Evolutionary conservation across 2,797 vertebrate genomes (phyloP).

Genomic region (Phalanger gymnotis): DNA sequence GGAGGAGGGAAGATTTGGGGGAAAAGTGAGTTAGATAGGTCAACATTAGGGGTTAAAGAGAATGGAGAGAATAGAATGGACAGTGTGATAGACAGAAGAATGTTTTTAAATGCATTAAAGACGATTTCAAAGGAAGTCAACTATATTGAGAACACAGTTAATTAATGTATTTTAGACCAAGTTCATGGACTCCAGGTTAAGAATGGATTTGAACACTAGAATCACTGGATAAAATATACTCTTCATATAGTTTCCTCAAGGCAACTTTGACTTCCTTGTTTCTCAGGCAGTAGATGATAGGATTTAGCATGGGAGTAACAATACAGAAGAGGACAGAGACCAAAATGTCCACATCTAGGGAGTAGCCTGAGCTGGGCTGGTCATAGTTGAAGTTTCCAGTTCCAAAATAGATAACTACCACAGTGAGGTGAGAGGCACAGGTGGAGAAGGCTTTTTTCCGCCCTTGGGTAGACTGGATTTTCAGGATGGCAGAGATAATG

Average conservation of each 20-base stretch:
- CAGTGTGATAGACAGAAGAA: no score
- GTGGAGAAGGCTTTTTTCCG: slow-evolving; percentile 59
- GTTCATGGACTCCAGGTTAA: not conserved
- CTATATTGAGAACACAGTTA: not conserved
- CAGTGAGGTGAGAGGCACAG: slow-evolving; percentile 52
- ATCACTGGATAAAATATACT: not conserved
- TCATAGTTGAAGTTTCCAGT: slow-evolving; percentile 66
- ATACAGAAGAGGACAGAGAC: slow-evolving; percentile 63
- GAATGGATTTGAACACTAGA: not conserved
- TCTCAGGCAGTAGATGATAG: slow-evolving; percentile 68
- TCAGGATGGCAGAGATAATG: slow-evolving; percentile 51
- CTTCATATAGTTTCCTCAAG: slow-evolving; percentile 34
- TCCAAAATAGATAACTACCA: slow-evolving; percentile 58
- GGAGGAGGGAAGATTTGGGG: not conserved
- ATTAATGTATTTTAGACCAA: not conserved
- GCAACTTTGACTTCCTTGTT: slow-evolving; percentile 66
- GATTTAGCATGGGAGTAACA: slow-evolving; percentile 67
- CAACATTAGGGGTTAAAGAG: not conserved
- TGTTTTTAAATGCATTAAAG: not conserved
- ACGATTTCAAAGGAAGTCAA: not conserved
- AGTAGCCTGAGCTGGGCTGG: slow-evolving; percentile 52
- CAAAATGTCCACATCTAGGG: slow-evolving; percentile 59
- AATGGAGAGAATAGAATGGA: no score
- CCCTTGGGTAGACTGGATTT: slow-evolving; percentile 10
- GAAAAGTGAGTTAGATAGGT: not conserved